A percentile compares a stretch with the other conserved stretches of the same genome.
Evolutionary conservation across 2,113 vertebrate species (phyloP).

Genomic region (Trematocara macrostoma): DNA sequence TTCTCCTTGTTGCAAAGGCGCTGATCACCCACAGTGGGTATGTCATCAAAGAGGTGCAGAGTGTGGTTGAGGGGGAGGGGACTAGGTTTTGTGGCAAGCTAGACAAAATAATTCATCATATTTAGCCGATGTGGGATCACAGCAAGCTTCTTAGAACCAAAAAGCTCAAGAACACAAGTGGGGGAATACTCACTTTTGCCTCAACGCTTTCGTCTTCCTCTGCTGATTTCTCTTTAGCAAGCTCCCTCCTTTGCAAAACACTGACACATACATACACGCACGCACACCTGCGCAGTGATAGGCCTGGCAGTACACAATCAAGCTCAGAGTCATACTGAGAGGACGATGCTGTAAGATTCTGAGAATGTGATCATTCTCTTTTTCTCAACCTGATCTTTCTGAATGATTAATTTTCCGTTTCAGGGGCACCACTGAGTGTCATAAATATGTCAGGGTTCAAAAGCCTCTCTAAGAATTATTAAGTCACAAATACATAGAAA

Average conservation of each 20-base stretch:
- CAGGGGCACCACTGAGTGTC: neutral
- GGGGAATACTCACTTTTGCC: constrained; percentile 34
- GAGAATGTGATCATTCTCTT: constrained; percentile 41
- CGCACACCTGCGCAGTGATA: neutral
- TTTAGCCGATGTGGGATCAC: constrained; percentile 30
- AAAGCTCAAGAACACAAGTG: neutral
- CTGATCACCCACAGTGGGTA: neutral
- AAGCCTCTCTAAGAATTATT: constrained; percentile 69
- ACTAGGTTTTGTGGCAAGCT: neutral
- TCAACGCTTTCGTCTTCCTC: constrained; percentile 1
- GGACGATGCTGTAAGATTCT: constrained; percentile 33
- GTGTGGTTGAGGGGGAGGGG: constrained; percentile 42
- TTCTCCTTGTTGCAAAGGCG: neutral
- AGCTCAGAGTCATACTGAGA: constrained; percentile 63
- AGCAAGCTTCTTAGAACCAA: constrained; percentile 58
- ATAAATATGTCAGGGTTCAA: constrained; percentile 31
- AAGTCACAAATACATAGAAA: constrained; percentile 37
- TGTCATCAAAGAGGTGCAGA: constrained; percentile 22
- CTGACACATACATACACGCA: constrained; percentile 5
- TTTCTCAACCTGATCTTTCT: constrained; percentile 39
- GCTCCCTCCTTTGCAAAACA: neutral
- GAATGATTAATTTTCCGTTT: constrained; percentile 62
- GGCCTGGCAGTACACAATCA: neutral
- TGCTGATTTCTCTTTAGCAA: neutral
- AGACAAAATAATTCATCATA: constrained; percentile 23